Percentiles rank a stretch among this genome's conserved stretches.
These are phyloP conservation scores for Strigamia crassipes DNA, from an alignment of 2,888 invertebrate genomes.

Conservation along the genomic window DNA sequence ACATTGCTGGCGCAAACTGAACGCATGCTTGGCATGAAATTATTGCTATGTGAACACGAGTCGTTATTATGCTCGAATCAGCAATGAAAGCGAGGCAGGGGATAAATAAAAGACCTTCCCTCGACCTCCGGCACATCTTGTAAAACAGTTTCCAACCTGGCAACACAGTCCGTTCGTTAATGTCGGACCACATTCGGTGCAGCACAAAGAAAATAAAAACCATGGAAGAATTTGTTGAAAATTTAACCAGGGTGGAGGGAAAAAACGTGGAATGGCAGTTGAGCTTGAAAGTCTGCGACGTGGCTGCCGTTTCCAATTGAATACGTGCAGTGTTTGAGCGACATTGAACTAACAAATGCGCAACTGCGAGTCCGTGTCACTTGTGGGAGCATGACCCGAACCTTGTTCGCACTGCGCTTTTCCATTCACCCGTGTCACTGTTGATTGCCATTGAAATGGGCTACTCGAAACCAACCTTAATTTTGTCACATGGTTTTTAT, in stretches of 20 bases:
- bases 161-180: background rate
- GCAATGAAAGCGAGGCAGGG: constrained; percentile 29
- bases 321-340: background rate
- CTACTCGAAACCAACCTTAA: background rate
- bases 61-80: constrained; percentile 35
- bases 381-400: background rate
- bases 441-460: background rate
- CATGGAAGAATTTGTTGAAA: background rate
- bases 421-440: background rate
- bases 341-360: background rate
- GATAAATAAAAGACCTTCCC: constrained; percentile 28
- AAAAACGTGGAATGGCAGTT: constrained; percentile 2
- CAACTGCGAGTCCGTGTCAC: background rate
- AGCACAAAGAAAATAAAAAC: background rate
- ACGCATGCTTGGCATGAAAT: constrained; percentile 31
- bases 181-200: constrained; percentile 1
- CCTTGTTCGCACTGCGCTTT: background rate
- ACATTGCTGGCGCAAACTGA: constrained; percentile 22
- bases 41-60: constrained; percentile 34
- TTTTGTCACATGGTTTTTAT: background rate
- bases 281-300: background rate
- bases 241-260: background rate
- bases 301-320: constrained; percentile 17
- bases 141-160: background rate
- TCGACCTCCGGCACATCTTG: constrained; percentile 14